These are phyloP conservation scores for Unio delphinus DNA, from an alignment of 2,888 invertebrate species.

Conservation along the genomic window DNA sequence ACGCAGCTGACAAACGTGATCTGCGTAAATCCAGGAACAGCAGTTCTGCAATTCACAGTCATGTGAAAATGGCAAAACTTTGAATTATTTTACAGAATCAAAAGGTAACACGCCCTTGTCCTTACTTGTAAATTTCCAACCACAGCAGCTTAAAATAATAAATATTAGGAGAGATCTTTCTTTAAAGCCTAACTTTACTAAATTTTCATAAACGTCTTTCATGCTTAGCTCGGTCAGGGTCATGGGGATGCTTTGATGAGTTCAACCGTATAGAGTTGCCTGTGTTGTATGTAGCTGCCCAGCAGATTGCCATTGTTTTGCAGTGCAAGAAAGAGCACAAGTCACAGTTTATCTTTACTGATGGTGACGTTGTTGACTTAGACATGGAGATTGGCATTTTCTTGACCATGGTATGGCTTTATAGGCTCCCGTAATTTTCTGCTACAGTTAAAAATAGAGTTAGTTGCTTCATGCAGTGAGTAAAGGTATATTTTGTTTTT, in stretches of 20 bases:
- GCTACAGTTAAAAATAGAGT: no score
- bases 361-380: slow-evolving; percentile 93
- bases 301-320: slow-evolving; percentile 93
- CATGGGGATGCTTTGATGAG: slow-evolving; percentile 99
- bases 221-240: slow-evolving; percentile 93
- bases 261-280: slow-evolving; percentile 94
- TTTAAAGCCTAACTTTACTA: neutral
- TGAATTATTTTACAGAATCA: neutral
- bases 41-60: no score
- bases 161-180: no score
- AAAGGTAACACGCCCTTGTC: no score
- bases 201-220: slow-evolving; percentile 1
- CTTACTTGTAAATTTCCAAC: no score
- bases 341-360: slow-evolving; percentile 91
- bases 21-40: no score
- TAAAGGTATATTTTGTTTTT: no score
- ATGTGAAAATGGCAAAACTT: neutral
- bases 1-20: no score
- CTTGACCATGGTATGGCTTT: slow-evolving; percentile 88
- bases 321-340: slow-evolving; percentile 95
- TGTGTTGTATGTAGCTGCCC: slow-evolving; percentile 94
- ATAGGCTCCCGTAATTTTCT: no score
- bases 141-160: no score
- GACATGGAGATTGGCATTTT: slow-evolving; percentile 97
- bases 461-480: no score